phyloP scores from a whole-genome alignment of 2,888 invertebrate species.

The Tineola bisselliella region DNA sequence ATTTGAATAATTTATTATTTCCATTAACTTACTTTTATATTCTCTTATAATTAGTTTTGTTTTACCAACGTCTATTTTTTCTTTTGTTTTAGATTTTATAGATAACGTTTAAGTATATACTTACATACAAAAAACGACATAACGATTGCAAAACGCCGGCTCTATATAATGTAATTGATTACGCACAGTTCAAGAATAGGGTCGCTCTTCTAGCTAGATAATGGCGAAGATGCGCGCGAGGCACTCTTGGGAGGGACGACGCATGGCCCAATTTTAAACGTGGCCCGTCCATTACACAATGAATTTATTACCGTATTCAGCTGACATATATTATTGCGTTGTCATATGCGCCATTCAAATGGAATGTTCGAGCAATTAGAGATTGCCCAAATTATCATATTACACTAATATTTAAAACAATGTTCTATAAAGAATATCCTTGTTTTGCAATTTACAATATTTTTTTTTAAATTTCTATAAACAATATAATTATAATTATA shows the following conservation, averaged over 20 bases:
- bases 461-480: no score
- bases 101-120: no score
- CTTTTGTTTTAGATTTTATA: no score
- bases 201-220: constrained; percentile 29
- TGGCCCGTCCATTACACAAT: constrained; percentile 56
- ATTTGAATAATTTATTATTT: no score
- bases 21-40: no score
- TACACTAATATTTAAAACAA: no score
- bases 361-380: constrained; percentile 39
- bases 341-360: constrained; percentile 34
- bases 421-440: no score
- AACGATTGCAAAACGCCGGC: background rate
- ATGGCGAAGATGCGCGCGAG: constrained; percentile 46
- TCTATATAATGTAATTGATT: background rate
- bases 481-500: no score
- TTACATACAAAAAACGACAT: no score
- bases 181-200: constrained; percentile 23
- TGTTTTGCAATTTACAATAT: no score
- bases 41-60: no score
- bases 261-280: constrained; percentile 58
- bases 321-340: constrained; percentile 48
- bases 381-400: background rate
- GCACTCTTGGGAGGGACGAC: constrained; percentile 57
- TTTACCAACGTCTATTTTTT: no score
- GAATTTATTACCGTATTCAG: constrained; percentile 57